Conservation (phyloP, 2,888 invertebrate genomes). For the Mythimna lalbum region DNA sequence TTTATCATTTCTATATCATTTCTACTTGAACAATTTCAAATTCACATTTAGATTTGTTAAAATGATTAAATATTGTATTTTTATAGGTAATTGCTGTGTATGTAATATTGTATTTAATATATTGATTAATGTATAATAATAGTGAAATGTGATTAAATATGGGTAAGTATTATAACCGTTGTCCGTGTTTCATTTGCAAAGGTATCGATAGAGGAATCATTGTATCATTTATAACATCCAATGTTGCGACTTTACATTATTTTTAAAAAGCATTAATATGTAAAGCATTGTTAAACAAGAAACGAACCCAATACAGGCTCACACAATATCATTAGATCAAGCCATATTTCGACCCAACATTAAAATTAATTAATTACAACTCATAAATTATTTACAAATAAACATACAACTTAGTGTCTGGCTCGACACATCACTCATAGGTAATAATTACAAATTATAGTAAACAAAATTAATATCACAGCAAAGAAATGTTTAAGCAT, state of each 20-base stretch:
- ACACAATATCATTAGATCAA: conserved; percentile 60
- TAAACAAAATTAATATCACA: conserved; percentile 88
- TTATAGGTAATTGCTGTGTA: conserved; percentile 6
- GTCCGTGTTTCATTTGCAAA: conserved; percentile 30
- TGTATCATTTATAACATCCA: conserved; percentile 39
- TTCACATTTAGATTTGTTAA: conserved; percentile 4
- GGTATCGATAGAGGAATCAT: conserved; percentile 43
- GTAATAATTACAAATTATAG: conserved; percentile 78
- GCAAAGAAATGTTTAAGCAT: conserved; percentile 82
- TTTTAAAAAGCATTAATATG: conserved; percentile 57
- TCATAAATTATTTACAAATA: conserved; percentile 80
- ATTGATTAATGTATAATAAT: conserved; percentile 17
- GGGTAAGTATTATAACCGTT: background rate
- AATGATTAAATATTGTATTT: conserved; percentile 13
- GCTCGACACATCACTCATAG: conserved; percentile 76
- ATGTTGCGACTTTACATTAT: conserved; percentile 39
- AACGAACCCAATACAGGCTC: conserved; percentile 45
- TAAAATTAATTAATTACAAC: conserved; percentile 72
- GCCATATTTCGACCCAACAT: conserved; percentile 57
- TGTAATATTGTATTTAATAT: conserved; percentile 33
- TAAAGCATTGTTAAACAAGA: conserved; percentile 58
- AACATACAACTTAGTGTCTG: conserved; percentile 74
- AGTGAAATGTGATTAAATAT: conserved; percentile 22
- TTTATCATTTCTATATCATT: background rate
- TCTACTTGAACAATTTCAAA: conserved; percentile 18